These are phyloP conservation scores for Oopsacas minuta DNA, from an alignment of 37 sponge, comb jelly and placozoan species.

Conservation along the genomic window DNA sequence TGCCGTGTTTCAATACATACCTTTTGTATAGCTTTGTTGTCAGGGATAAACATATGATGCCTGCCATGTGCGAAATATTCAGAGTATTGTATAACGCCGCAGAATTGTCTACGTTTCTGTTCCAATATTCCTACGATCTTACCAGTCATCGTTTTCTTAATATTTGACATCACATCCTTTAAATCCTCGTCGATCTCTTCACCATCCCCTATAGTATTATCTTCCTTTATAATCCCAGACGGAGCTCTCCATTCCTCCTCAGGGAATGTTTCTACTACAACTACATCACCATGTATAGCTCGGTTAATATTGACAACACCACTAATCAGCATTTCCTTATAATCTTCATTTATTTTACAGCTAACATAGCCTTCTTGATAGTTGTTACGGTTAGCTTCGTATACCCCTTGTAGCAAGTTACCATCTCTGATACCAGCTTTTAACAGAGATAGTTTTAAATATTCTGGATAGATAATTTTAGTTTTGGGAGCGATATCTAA, in stretches of 20 bases:
- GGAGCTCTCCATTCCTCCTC: constrained; percentile 64
- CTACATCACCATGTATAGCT: constrained; percentile 79
- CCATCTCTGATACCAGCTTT: constrained; percentile 61
- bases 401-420: constrained; percentile 54
- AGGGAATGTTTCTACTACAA: constrained; percentile 73
- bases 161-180: background rate
- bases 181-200: constrained; percentile 19
- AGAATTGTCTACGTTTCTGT: constrained; percentile 81
- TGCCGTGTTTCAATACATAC: constrained; percentile 70
- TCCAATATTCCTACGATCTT: constrained; percentile 83
- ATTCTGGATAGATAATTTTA: constrained; percentile 54
- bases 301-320: constrained; percentile 65
- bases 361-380: constrained; percentile 57
- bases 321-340: constrained; percentile 50
- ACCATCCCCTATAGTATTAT: constrained; percentile 25
- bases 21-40: constrained; percentile 63
- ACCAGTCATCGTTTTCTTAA: constrained; percentile 30
- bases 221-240: constrained; percentile 44
- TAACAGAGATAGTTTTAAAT: constrained; percentile 43
- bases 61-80: constrained; percentile 5
- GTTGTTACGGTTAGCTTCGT: constrained; percentile 71
- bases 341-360: constrained; percentile 33
- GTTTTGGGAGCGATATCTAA: background rate
- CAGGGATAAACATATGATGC: constrained; percentile 67
- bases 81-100: constrained; percentile 69